These are phyloP conservation scores for Hippocampus barbouri DNA, from an alignment of 2,113 vertebrate genomes.

Conservation along the genomic window DNA sequence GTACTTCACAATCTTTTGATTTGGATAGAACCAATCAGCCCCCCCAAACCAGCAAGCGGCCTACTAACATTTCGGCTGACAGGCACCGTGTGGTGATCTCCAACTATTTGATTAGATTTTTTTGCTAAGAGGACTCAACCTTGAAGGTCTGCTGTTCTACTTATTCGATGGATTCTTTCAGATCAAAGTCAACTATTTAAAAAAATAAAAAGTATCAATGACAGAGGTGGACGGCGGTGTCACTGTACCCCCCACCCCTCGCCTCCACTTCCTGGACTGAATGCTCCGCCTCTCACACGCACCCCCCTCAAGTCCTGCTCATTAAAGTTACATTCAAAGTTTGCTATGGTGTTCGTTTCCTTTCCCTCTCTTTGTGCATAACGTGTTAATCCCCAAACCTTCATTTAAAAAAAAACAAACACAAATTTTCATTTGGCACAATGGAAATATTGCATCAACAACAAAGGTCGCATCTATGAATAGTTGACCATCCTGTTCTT, in stretches of 20 bases:
- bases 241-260: conserved; percentile 25
- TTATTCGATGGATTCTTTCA: background rate
- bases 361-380: background rate
- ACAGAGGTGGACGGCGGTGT: conserved; percentile 9
- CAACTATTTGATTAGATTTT: background rate
- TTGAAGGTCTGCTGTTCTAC: background rate
- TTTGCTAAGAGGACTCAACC: background rate
- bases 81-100: background rate
- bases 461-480: background rate
- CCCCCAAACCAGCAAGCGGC: background rate
- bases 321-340: conserved; percentile 39
- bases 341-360: conserved; percentile 16
- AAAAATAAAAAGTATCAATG: conserved; percentile 20
- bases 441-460: background rate
- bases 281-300: conserved; percentile 30
- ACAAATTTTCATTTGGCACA: background rate
- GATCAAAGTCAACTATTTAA: background rate
- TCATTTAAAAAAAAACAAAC: background rate
- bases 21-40: background rate
- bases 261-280: conserved; percentile 59
- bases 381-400: background rate
- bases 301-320: conserved; percentile 32
- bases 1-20: background rate
- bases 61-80: background rate
- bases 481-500: conserved; percentile 1